Evolutionary conservation across 2,888 invertebrate species (phyloP), one percentile per base, ranked within the genome.

Genomic region (Serrognathus titanus): DNA sequence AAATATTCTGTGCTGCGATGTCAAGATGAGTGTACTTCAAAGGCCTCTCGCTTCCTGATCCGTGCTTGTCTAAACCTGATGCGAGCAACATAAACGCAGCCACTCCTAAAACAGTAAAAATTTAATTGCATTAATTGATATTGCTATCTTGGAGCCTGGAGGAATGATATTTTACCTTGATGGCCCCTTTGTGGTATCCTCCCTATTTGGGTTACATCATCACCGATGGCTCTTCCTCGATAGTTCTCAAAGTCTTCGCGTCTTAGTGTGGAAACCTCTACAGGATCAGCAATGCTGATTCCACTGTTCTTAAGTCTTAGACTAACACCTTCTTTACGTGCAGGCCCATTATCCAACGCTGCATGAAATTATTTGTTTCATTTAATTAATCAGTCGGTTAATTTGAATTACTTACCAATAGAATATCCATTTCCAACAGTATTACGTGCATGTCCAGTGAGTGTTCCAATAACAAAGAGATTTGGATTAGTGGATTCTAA

Each of bases 401-500:
- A 3, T 31, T 31, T 31, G 4, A 6, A 6, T 3, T 6, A 31
- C 69, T 70, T 69, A 78, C 78, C 78, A 70, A 92, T 92, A 36
- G 90, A 85, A 76, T 90, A 91, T 48, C 87, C 87, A 12, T 70
- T 74, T 36, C 90, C 90, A 48, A 84, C 85, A 2, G 87, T 80
- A 54, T 88, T 75, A 62, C 79, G 79, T 46, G 93, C 93, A 77
- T 94, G 94, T 0, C 93, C 93, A 5, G 95, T 95, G 57, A 96
- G 81, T 10, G 96, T 96, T 48, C 95, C 95, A 67, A 96, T 83
- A 4, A 94, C 95, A 77, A 93, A 92, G 53, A 97, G 77, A 77
- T 92, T 91, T 7, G 94, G 90, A 77, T 89, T 86, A 5, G 84
- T 81, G 62, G 90, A 85, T 59, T 80, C 78, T 10, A 82, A 66